Conservation (phyloP, 2,888 invertebrate species). For the Cheilosia scutellata region DNA sequence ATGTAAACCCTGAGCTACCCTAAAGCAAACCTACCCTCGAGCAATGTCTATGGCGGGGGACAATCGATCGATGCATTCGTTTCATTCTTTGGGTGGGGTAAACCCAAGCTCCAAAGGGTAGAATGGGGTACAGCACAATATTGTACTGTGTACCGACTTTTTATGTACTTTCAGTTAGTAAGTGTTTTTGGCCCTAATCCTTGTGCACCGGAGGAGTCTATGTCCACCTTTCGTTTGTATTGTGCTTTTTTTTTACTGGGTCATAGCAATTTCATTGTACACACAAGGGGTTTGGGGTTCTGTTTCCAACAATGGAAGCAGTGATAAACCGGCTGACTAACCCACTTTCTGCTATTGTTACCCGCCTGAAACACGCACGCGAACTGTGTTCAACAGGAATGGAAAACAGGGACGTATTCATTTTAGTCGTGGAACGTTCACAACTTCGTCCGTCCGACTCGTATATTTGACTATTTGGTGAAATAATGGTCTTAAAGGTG, state of each 20-base stretch:
- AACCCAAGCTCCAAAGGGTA: constrained; percentile 3
- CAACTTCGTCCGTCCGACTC: not conserved
- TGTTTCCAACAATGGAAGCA: constrained; percentile 18
- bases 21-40: constrained; percentile 14
- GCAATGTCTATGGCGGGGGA: constrained; percentile 12
- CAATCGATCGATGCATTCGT: constrained; percentile 67
- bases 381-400: constrained; percentile 43
- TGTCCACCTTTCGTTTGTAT: constrained; percentile 4
- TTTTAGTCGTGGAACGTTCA: constrained; percentile 28
- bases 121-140: constrained; percentile 22
- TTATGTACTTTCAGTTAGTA: not conserved
- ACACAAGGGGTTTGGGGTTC: constrained; percentile 19
- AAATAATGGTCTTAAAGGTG: constrained; percentile 54
- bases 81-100: constrained; percentile 34
- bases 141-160: constrained; percentile 27
- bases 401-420: constrained; percentile 26
- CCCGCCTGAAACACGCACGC: constrained; percentile 60
- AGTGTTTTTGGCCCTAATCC: constrained; percentile 53
- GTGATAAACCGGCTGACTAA: constrained; percentile 53
- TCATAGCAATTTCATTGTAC: constrained; percentile 60
- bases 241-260: constrained; percentile 53
- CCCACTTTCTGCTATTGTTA: constrained; percentile 63
- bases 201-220: constrained; percentile 31
- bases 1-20: constrained; percentile 51
- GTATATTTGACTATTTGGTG: constrained; percentile 2